phyloP scores from a whole-genome alignment of 2,113 vertebrate genomes.

The Pedetes capensis region DNA sequence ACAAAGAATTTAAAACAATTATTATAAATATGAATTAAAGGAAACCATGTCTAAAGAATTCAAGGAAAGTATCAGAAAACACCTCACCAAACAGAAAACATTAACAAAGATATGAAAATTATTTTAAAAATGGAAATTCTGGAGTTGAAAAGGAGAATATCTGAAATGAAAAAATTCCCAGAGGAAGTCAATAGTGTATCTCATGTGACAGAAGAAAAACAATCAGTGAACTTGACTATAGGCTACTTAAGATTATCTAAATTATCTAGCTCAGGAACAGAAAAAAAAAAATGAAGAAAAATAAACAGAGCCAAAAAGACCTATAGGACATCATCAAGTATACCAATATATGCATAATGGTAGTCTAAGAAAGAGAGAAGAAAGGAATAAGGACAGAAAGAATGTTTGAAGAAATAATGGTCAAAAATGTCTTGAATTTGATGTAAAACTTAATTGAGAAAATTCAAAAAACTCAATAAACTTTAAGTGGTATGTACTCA shows the following conservation, averaged over 20 bases:
- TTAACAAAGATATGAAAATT: conserved; percentile 3
- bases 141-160: background rate
- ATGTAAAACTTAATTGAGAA: background rate
- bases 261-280: background rate
- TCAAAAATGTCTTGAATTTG: background rate
- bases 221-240: background rate
- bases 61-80: background rate
- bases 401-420: conserved; percentile 34
- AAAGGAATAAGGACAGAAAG: background rate
- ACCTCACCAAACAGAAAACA: background rate
- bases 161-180: background rate
- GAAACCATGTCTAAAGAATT: conserved; percentile 25
- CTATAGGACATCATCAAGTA: background rate
- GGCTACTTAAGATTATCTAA: background rate
- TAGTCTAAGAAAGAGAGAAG: background rate
- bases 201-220: background rate
- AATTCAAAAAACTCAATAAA: background rate
- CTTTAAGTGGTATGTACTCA: background rate
- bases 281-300: conserved; percentile 34
- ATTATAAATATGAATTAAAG: background rate
- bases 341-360: background rate
- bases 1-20: background rate
- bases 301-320: background rate
- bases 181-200: background rate
- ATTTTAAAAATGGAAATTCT: conserved; percentile 14